Percentiles rank a stretch among this genome's conserved stretches.
These are phyloP conservation scores for Parnassius orleans DNA, from an alignment of 2,888 invertebrate genomes.

Conservation along the genomic window DNA sequence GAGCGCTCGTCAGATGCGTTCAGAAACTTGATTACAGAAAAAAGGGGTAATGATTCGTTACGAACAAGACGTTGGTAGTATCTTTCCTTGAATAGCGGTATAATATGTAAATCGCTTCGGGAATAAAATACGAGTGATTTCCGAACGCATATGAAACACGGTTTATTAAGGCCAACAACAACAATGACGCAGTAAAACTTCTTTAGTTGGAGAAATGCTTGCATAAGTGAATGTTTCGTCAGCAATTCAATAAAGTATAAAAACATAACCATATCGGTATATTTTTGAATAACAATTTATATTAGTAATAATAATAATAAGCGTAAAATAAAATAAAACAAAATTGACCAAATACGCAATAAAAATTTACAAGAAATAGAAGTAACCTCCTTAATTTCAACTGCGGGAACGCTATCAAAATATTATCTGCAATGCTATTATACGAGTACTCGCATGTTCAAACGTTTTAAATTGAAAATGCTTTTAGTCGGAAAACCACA, in stretches of 20 bases:
- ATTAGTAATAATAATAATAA: too few species aligned
- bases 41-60: constrained; percentile 62
- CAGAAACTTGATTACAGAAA: constrained; percentile 70
- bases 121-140: constrained; percentile 54
- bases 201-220: constrained; percentile 40
- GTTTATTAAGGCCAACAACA: constrained; percentile 53
- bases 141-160: constrained; percentile 49
- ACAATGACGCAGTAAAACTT: constrained; percentile 39
- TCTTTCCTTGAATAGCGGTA: constrained; percentile 70
- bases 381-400: too few species aligned
- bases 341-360: too few species aligned
- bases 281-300: too few species aligned
- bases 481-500: too few species aligned
- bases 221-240: constrained; percentile 35
- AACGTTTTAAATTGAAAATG: too few species aligned
- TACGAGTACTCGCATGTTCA: too few species aligned
- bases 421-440: too few species aligned
- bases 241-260: constrained; percentile 25
- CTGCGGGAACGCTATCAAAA: too few species aligned
- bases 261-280: too few species aligned
- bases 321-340: too few species aligned
- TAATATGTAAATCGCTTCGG: constrained; percentile 63
- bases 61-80: constrained; percentile 47
- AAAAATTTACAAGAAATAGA: too few species aligned
- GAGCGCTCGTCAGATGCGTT: constrained; percentile 53